Evolutionary conservation across 2,797 vertebrate genomes (phyloP).

Genomic region (Helicolenus hilgendorfi): DNA sequence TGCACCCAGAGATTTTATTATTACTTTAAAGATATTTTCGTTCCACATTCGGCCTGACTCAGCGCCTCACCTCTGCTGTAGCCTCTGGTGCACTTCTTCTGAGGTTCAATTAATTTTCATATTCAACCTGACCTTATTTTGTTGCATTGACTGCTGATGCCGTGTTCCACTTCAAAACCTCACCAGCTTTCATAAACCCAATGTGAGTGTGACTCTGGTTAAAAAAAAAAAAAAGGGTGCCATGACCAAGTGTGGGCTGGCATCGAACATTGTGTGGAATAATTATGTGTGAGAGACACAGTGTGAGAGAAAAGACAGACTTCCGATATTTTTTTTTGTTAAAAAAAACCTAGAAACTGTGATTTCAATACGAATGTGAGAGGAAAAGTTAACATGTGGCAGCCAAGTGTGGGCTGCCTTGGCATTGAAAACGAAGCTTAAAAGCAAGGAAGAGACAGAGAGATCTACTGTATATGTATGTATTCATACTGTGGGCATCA

Average conservation of each 20-base stretch:
- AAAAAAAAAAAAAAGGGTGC: background rate
- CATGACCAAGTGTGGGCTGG: slow-evolving; percentile 51
- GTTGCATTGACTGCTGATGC: background rate
- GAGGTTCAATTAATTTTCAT: slow-evolving; percentile 10
- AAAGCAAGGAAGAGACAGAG: slow-evolving; percentile 37
- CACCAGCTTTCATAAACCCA: slow-evolving; percentile 1
- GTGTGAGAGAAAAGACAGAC: slow-evolving; percentile 18
- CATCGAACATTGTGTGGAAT: slow-evolving; percentile 40
- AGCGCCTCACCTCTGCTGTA: background rate
- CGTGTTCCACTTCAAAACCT: slow-evolving; percentile 4
- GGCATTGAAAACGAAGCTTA: slow-evolving; percentile 19
- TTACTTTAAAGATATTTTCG: background rate
- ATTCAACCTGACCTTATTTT: slow-evolving; percentile 33
- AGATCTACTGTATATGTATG: slow-evolving; percentile 58
- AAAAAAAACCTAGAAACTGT: slow-evolving; percentile 40
- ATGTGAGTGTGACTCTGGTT: slow-evolving; percentile 43
- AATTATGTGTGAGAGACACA: slow-evolving; percentile 27
- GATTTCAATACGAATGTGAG: slow-evolving; percentile 41
- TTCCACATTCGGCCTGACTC: background rate
- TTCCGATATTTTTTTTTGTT: slow-evolving; percentile 7
- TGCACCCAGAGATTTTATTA: background rate
- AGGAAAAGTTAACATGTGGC: slow-evolving; percentile 14
- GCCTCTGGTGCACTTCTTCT: background rate
- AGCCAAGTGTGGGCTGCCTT: slow-evolving; percentile 55
- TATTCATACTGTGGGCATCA: slow-evolving; percentile 64